phyloP scores from a whole-genome alignment of 2,113 vertebrate genomes.

The Pontoporia blainvillei region DNA sequence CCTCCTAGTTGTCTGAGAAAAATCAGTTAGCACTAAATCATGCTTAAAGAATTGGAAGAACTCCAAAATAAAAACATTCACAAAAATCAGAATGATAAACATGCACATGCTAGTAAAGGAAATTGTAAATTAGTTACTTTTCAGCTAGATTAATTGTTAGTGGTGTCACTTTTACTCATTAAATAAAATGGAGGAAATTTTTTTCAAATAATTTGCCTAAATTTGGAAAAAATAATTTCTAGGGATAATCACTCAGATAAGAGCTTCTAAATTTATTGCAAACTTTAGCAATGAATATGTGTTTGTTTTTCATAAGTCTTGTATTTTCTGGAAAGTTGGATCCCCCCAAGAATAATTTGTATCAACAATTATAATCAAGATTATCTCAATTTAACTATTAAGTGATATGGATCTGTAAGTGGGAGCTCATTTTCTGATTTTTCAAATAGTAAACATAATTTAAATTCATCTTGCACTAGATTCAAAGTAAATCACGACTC shows the following conservation, averaged over 20 bases:
- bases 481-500: neutral
- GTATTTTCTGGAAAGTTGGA: neutral
- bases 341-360: neutral
- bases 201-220: neutral
- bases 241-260: neutral
- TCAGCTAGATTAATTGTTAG: neutral
- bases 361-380: neutral
- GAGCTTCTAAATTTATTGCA: neutral
- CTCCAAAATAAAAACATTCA: neutral
- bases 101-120: neutral
- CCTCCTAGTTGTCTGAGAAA: neutral
- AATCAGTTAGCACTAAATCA: neutral
- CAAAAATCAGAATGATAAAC: neutral
- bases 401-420: neutral
- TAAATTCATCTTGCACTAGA: neutral
- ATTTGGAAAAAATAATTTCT: neutral
- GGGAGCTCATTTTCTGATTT: neutral
- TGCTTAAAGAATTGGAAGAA: neutral
- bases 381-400: neutral
- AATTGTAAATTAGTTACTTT: constrained; percentile 10
- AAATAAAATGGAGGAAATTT: neutral
- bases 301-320: neutral
- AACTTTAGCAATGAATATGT: neutral
- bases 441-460: neutral
- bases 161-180: neutral